Evolutionary conservation across 2,888 invertebrate genomes (phyloP), one percentile per base, ranked within the genome.

Genomic region (Acleris emargana): DNA sequence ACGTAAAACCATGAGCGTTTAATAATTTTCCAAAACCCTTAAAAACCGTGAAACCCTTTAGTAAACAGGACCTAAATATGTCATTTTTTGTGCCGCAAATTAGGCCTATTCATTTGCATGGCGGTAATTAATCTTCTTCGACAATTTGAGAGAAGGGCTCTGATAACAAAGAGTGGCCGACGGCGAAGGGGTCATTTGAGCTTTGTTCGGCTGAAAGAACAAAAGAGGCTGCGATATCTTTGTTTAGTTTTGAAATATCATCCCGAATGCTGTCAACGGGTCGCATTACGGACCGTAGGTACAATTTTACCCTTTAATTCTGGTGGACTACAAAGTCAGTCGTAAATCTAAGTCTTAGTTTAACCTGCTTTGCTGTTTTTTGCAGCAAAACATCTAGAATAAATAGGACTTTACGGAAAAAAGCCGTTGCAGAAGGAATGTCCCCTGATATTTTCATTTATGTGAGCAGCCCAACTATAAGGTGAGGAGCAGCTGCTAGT

Each of bases 91-190:
- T 22, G 55, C 38, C 38, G 47, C 49, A 51, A 54, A 67, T 67
- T 64, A 61, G 59, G 60, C 52, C 51, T 58, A 68, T 81, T 81
- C 75, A 85, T 86, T 86, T 83, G 77, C 79, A 80, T 81, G 78
- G 57, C 66, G 47, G 77, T 85, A 86, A 88, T 88, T 88, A 88
- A 88, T 88, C 84, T 86, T 83, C 77, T 84, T 86, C 83, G 87
- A 83, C 83, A 80, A 83, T 82, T 80, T 78, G 75, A 80, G 82
- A 80, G 76, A 76, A 76, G 75, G 75, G 76, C 76, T 78, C 77
- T 76, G 76, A 82, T 83, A 84, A 85, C 82, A 86, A 86, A 84
- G 80, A 78, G 72, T 75, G 75, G 75, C 77, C 74, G 73, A 73
- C 72, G 72, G 78, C 77, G 83, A 85, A 83, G 80, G 85, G 85